Base-by-base conservation (phyloP, 2,113 vertebrate species). In the Poeciliopsis occidentalis region DNA sequence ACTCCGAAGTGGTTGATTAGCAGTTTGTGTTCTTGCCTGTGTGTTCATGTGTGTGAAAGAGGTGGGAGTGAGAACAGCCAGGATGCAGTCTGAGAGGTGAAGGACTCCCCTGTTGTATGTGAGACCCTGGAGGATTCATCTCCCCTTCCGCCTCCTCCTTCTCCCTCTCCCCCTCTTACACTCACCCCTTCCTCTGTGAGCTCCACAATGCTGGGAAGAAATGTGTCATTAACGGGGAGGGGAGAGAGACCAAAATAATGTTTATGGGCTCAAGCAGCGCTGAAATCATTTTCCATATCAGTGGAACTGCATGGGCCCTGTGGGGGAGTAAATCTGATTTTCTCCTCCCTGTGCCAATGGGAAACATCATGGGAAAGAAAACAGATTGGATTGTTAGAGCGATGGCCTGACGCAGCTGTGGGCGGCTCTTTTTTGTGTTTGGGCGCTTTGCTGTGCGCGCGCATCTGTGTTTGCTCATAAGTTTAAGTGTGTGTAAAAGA, bases 261-360 rank as follows among this genome's bases (percentile, higher is more conserved):
- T 94, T 94, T 93, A 90, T 91, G 88, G 90, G 89, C 91, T 93
- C 85, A 88, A 90, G 87, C 88, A 87, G 87, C 82, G 90, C 90
- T 92, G 90, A 91, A 93, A 94, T 93, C 81, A 92, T 93, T 94
- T 93, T 94, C 92, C 93, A 91, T 94, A 94, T 94, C 94, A 93
- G 87, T 92, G 83, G 85, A 89, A 91, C 88, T 91, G 84, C 91
- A 91, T 86, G 89, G 88, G 90, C 90, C 92, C 93, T 89, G 90
- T 92, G 93, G 93, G 92, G 89, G 90, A 92, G 85, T 91, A 94
- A 92, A 93, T 94, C 88, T 71, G 90, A 91, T 94, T 92, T 94
- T 92, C 91, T 93, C 81, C 83, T 91, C 83, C 73, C 79, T 78
- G 91, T 94, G 92, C 93, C 92, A 94, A 92, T 91, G 92, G 93